These are phyloP conservation scores for Melanotaenia pygmaea DNA, from an alignment of 2,797 vertebrate genomes.

Conservation along the genomic window DNA sequence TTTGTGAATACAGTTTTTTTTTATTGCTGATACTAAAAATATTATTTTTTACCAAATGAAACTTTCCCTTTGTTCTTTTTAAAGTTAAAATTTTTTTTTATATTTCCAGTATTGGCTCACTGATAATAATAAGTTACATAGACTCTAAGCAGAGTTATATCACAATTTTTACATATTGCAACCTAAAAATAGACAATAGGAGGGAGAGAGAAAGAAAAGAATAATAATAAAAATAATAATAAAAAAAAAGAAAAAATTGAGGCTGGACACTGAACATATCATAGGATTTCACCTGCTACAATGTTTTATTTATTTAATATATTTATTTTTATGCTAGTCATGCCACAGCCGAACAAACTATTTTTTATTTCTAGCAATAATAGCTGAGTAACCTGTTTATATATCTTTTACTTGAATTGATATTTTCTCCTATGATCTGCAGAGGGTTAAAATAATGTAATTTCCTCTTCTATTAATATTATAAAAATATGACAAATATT, in stretches of 20 bases:
- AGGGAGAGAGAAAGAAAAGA: conserved; percentile 1
- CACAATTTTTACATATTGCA: conserved; percentile 12
- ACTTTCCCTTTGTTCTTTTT: not conserved
- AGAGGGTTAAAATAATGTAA: conserved; percentile 33
- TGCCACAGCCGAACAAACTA: conserved; percentile 32
- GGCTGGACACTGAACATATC: conserved; percentile 27
- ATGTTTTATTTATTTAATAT: conserved; percentile 27
- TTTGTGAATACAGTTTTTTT: not conserved
- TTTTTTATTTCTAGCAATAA: conserved; percentile 66
- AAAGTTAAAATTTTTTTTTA: not conserved
- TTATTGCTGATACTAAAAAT: not conserved
- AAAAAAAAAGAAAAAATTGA: conserved; percentile 30
- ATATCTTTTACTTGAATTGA: conserved; percentile 53
- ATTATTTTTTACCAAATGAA: not conserved
- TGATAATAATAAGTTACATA: not conserved
- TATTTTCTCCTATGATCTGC: conserved; percentile 48
- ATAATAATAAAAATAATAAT: not conserved
- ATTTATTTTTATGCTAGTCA: conserved; percentile 25
- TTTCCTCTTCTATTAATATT: conserved; percentile 19
- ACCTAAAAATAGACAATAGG: not conserved
- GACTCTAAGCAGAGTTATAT: not conserved
- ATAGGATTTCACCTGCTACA: conserved; percentile 49
- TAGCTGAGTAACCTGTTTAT: conserved; percentile 47
- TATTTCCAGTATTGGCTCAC: not conserved
- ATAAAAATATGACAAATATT: conserved; percentile 12